Percentiles rank a stretch among this genome's conserved stretches.
These are phyloP conservation scores for Potamarius usumacintae DNA, from an alignment of 2,113 vertebrate genomes.

Conservation along the genomic window DNA sequence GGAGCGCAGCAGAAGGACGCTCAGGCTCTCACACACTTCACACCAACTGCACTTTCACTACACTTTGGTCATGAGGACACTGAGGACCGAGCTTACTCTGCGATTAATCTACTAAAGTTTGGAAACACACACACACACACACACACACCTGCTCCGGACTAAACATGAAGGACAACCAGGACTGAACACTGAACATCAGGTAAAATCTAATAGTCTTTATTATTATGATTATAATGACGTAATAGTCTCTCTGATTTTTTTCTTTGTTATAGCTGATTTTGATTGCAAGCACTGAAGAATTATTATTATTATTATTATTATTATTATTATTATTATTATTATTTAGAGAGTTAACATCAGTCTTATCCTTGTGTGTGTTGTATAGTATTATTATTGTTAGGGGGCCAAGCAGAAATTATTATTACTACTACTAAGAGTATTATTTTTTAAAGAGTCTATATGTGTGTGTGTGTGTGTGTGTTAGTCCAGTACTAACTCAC, in stretches of 20 bases:
- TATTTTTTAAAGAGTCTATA: neutral
- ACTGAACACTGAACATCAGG: neutral
- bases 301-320: neutral
- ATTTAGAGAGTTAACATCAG: neutral
- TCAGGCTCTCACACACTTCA: no score
- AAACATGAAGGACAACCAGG: slow-evolving; percentile 7
- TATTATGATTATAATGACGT: neutral
- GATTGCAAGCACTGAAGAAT: no score
- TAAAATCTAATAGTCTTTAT: neutral
- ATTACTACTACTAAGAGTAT: neutral
- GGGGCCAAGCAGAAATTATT: neutral
- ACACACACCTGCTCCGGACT: neutral
- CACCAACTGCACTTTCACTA: neutral
- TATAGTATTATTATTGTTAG: neutral
- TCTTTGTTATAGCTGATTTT: neutral
- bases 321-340: neutral
- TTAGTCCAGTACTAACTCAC: neutral
- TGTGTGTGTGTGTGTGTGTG: neutral
- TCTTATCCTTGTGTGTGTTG: neutral
- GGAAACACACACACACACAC: neutral
- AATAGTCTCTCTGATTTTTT: neutral
- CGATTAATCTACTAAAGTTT: neutral
- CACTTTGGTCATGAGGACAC: neutral
- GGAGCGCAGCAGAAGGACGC: no score
- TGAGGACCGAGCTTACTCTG: neutral